A percentile compares a stretch with the other conserved stretches of the same genome.
These are phyloP conservation scores for Himalopsyche anomala DNA, from an alignment of 2,888 invertebrate species.

Conservation along the genomic window DNA sequence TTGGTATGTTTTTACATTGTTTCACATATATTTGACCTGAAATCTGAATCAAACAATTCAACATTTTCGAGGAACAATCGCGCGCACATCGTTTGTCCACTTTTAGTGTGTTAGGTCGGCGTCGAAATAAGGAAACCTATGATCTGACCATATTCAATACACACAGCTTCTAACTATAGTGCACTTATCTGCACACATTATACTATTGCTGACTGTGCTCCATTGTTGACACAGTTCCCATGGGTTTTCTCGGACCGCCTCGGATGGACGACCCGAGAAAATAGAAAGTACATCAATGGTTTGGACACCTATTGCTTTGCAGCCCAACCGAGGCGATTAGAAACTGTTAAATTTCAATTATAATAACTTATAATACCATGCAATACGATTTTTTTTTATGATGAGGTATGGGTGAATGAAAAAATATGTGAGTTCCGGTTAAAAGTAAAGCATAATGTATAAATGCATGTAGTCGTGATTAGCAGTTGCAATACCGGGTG, in stretches of 20 bases:
- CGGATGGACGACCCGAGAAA: slow-evolving; percentile 44
- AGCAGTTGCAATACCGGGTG: no score
- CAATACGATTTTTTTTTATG: no score
- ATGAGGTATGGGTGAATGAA: no score
- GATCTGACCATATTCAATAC: slow-evolving; percentile 5
- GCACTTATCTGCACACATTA: slow-evolving; percentile 4
- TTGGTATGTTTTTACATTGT: no score
- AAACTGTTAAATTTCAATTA: no score
- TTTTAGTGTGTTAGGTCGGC: neutral
- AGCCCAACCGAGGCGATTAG: neutral
- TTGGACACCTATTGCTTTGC: neutral
- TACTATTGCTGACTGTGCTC: neutral
- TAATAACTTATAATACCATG: no score
- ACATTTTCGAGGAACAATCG: neutral
- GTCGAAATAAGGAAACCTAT: neutral
- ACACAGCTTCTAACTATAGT: neutral
- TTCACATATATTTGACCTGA: no score
- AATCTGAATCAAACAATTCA: no score
- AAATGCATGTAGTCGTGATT: no score
- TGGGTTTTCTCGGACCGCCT: slow-evolving; percentile 15
- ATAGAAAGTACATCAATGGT: slow-evolving; percentile 48
- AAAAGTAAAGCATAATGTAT: no score
- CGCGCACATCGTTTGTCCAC: neutral
- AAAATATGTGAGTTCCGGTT: no score
- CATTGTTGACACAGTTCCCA: slow-evolving; percentile 53